Percentiles rank a stretch among this genome's conserved stretches.
Evolutionary conservation across 2,888 invertebrate genomes (phyloP).

Genomic region (Mesorhabditis spiculigera): DNA sequence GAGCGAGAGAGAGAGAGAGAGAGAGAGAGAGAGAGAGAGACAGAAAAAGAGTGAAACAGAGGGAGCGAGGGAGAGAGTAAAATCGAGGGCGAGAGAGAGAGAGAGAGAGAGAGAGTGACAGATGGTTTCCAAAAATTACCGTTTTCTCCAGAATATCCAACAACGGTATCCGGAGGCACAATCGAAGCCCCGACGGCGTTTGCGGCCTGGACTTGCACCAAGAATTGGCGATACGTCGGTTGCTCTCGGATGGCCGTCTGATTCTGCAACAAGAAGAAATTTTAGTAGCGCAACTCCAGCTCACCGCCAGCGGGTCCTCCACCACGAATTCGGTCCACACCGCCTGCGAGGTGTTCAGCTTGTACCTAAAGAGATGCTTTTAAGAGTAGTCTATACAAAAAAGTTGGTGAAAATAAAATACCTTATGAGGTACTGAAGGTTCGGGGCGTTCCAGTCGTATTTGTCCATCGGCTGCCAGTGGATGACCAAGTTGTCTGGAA

Average conservation of each 20-base stretch:
- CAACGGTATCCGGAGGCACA: constrained; percentile 78
- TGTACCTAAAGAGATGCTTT: constrained; percentile 65
- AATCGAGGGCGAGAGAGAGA: too few species aligned
- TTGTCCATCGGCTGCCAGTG: constrained; percentile 93
- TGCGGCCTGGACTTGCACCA: constrained; percentile 68
- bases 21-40: too few species aligned
- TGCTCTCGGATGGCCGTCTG: constrained; percentile 74
- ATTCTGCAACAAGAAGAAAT: constrained; percentile 60
- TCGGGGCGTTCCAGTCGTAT: constrained; percentile 91
- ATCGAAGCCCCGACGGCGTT: constrained; percentile 49
- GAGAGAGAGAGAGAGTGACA: too few species aligned
- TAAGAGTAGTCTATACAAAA: neutral
- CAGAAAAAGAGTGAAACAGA: too few species aligned
- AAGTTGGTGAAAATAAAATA: constrained; percentile 15
- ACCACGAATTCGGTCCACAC: constrained; percentile 55
- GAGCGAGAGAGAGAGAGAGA: too few species aligned
- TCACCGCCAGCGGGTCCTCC: constrained; percentile 51
- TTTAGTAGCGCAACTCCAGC: constrained; percentile 8
- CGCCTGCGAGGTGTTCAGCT: constrained; percentile 37
- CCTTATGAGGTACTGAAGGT: constrained; percentile 74
- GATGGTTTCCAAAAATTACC: constrained; percentile 57
- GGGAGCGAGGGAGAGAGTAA: too few species aligned
- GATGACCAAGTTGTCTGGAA: constrained; percentile 83
- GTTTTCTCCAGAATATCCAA: constrained; percentile 91
- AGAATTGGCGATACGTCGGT: constrained; percentile 83